These are phyloP conservation scores for Adelphocoris suturalis DNA, from an alignment of 2,888 invertebrate genomes.

Conservation along the genomic window DNA sequence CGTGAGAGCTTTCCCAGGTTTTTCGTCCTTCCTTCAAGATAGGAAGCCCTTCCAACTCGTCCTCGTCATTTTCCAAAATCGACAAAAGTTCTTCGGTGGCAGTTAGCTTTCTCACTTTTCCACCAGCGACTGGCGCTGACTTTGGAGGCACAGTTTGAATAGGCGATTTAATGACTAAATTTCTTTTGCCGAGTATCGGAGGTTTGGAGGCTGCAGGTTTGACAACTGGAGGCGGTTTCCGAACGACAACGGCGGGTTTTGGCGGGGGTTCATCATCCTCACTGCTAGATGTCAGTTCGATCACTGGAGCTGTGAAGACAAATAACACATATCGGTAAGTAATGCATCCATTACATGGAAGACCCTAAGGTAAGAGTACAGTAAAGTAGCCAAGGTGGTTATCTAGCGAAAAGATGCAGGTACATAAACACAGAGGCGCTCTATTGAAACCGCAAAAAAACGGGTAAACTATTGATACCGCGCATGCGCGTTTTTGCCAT, in stretches of 20 bases:
- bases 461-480: too few relatives aligned
- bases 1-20: not conserved
- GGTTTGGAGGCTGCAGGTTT: conserved; percentile 48
- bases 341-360: too few relatives aligned
- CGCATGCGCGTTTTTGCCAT: too few relatives aligned
- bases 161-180: not conserved
- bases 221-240: not conserved
- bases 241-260: not conserved
- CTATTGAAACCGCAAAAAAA: too few relatives aligned
- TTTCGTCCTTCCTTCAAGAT: not conserved
- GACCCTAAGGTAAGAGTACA: too few relatives aligned
- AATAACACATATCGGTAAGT: too few relatives aligned
- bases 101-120: conserved; percentile 18
- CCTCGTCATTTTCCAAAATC: conserved; percentile 59
- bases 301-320: conserved; percentile 41
- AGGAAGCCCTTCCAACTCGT: conserved; percentile 2
- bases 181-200: conserved; percentile 55
- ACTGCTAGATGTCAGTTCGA: conserved; percentile 61
- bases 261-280: conserved; percentile 60
- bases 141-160: not conserved
- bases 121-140: not conserved
- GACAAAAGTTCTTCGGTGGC: conserved; percentile 58
- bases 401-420: too few relatives aligned
- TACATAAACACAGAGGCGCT: too few relatives aligned
- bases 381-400: too few relatives aligned